Conservation (phyloP, 2,113 vertebrate genomes). For the Jacana jacana region DNA sequence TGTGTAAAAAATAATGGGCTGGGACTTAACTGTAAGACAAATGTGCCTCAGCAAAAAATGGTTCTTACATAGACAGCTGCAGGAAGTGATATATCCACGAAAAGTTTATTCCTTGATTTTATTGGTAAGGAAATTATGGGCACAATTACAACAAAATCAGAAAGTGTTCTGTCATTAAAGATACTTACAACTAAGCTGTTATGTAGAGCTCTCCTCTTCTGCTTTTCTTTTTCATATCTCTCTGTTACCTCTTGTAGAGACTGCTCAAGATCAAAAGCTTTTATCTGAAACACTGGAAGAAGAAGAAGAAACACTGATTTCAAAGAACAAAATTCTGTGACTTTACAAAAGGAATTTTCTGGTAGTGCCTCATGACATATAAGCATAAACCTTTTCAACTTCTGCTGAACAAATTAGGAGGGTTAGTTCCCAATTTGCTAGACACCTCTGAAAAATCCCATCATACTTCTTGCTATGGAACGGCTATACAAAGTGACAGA, state of each 20-base stretch:
- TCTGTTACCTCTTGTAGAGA: conserved; percentile 55
- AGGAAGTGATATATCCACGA: background rate
- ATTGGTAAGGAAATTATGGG: background rate
- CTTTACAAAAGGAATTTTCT: background rate
- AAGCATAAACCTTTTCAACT: background rate
- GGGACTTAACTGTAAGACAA: background rate
- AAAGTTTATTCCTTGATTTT: background rate
- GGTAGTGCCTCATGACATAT: background rate
- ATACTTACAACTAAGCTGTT: conserved; percentile 69
- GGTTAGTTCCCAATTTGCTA: background rate
- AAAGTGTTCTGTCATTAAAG: background rate
- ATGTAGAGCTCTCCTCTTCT: conserved; percentile 58
- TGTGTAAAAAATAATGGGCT: background rate
- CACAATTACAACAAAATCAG: background rate
- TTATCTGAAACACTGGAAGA: conserved; percentile 55
- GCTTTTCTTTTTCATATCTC: conserved; percentile 57
- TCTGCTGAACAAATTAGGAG: background rate
- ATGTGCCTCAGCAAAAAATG: background rate
- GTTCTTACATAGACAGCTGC: background rate
- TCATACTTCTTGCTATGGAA: background rate
- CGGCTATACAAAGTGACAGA: background rate
- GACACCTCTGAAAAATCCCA: background rate
- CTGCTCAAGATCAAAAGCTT: conserved; percentile 48
- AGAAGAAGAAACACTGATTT: too few relatives aligned
- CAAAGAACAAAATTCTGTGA: background rate